Conservation (phyloP, 2,888 invertebrate genomes). For the Hirtodrosophila cameraria region DNA sequence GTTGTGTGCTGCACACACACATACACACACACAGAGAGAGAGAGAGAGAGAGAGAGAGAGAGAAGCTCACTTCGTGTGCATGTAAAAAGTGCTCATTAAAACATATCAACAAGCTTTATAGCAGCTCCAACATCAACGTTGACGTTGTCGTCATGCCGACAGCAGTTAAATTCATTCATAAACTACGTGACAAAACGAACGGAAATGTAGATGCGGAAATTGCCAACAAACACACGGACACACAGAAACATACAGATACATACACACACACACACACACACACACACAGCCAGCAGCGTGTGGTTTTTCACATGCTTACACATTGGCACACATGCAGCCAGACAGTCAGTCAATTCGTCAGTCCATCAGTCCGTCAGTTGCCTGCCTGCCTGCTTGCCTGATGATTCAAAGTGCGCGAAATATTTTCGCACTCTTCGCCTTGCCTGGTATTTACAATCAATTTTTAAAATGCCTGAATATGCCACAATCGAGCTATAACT, state of each 20-base stretch:
- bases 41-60: slow-evolving; percentile 1
- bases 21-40: slow-evolving; percentile 5
- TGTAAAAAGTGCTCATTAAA: slow-evolving; percentile 75
- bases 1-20: slow-evolving; percentile 34
- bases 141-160: slow-evolving; percentile 45
- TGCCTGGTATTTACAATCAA: slow-evolving; percentile 63
- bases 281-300: slow-evolving; percentile 15
- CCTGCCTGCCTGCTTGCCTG: slow-evolving; percentile 18
- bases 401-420: slow-evolving; percentile 64
- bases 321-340: slow-evolving; percentile 44
- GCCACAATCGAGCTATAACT: slow-evolving; percentile 27
- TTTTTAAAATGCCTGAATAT: slow-evolving; percentile 52
- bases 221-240: slow-evolving; percentile 65
- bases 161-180: slow-evolving; percentile 78
- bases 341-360: slow-evolving; percentile 39
- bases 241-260: slow-evolving; percentile 13
- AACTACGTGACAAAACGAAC: slow-evolving; percentile 79
- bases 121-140: slow-evolving; percentile 31
- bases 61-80: slow-evolving; percentile 39
- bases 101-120: slow-evolving; percentile 76
- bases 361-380: slow-evolving; percentile 16
- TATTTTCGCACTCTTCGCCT: slow-evolving; percentile 61
- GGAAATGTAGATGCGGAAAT: slow-evolving; percentile 77
- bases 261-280: background rate
- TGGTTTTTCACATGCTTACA: slow-evolving; percentile 22